Percentiles rank a stretch among this genome's conserved stretches.
Conservation (phyloP, 2,888 invertebrate species). For the Drosophila barbarae region DNA sequence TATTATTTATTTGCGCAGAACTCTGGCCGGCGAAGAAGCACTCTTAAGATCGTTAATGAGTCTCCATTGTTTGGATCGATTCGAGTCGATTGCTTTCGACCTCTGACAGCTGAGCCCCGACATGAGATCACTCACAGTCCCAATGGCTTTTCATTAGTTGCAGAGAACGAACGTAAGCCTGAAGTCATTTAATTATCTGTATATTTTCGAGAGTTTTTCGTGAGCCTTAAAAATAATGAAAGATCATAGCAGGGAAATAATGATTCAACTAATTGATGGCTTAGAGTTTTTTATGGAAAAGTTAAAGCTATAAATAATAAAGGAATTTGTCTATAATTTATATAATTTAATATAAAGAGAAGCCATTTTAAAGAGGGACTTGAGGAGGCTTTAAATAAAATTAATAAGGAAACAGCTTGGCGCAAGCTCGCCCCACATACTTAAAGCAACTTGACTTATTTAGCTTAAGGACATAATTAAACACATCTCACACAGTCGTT, state of each 20-base stretch:
- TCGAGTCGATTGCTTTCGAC: constrained; percentile 41
- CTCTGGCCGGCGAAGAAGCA: constrained; percentile 17
- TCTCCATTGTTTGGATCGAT: constrained; percentile 39
- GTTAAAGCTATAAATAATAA: neutral
- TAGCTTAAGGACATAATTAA: constrained; percentile 12
- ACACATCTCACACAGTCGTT: constrained; percentile 3
- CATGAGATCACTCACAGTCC: constrained; percentile 41
- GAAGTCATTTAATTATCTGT: constrained; percentile 28
- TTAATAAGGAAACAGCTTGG: constrained; percentile 2
- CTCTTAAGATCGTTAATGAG: constrained; percentile 48
- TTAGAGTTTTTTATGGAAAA: neutral
- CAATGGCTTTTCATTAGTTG: constrained; percentile 33
- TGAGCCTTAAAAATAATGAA: constrained; percentile 27
- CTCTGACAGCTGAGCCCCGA: constrained; percentile 36
- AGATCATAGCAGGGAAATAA: constrained; percentile 4
- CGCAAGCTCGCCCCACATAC: neutral
- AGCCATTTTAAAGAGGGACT: neutral
- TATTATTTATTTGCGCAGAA: constrained; percentile 36
- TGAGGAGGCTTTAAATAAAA: neutral
- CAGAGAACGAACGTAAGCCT: constrained; percentile 1
- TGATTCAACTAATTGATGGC: neutral
- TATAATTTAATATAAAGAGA: neutral
- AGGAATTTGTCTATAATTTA: too few relatives aligned
- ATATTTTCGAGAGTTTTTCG: constrained; percentile 5
- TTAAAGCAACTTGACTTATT: neutral